Conservation (phyloP, 2,888 invertebrate species). For the Euplexia lucipara region DNA sequence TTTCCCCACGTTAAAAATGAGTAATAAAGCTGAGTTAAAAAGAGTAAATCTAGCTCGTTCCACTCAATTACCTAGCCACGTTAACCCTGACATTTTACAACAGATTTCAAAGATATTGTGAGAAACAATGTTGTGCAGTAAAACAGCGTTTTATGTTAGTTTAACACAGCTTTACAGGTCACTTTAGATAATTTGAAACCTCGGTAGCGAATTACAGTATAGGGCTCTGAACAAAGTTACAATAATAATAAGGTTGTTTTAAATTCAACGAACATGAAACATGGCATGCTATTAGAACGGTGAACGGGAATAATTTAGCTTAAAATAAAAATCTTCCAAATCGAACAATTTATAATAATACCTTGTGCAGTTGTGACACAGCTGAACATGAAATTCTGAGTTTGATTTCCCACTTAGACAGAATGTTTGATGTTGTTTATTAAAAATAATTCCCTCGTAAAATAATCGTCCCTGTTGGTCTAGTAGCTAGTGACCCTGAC, state of each 20-base stretch:
- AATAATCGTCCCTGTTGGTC: too few species aligned
- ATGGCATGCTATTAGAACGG: constrained; percentile 8
- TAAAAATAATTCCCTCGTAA: too few species aligned
- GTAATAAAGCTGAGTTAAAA: constrained; percentile 12
- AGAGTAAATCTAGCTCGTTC: constrained; percentile 7
- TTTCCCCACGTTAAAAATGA: too few species aligned
- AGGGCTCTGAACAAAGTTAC: constrained; percentile 1
- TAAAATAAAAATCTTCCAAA: background rate
- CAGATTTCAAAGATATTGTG: constrained; percentile 44
- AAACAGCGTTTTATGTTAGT: constrained; percentile 40
- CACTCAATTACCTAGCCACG: constrained; percentile 30
- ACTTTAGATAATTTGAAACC: constrained; percentile 47
- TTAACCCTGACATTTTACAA: constrained; percentile 41
- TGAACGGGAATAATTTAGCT: background rate
- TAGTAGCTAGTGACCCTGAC: too few species aligned
- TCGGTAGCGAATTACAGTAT: constrained; percentile 10
- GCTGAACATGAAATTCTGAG: too few species aligned
- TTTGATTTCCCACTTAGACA: too few species aligned
- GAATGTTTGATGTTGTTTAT: too few species aligned
- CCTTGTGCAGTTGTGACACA: too few species aligned
- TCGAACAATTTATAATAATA: background rate
- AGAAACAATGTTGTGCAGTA: constrained; percentile 43
- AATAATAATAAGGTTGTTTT: constrained; percentile 19
- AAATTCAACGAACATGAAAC: constrained; percentile 11
- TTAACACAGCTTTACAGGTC: constrained; percentile 34